Evolutionary conservation across 2,113 vertebrate species (phyloP), one percentile per base, ranked within the genome.

Genomic region (Ctenodactylus gundi): DNA sequence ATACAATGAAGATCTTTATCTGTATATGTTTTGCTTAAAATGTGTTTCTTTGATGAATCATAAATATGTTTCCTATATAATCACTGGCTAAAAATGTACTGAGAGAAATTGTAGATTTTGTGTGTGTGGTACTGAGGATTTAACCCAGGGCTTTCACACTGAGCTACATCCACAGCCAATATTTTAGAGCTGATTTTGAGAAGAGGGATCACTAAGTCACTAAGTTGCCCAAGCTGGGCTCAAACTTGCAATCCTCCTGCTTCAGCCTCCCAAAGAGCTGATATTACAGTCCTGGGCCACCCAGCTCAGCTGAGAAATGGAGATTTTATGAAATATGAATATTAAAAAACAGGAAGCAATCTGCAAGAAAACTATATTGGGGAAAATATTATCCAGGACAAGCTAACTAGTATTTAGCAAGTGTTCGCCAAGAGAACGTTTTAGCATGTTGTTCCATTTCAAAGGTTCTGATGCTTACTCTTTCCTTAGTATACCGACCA

Each of bases 31-130:
- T 57, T 49, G 5, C 72, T 86, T 78, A 68, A 89, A 94, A 72
- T 15, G 23, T 44, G 34, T 68, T 86, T 57, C 27, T 14, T 49
- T 81, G 62, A 58, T 27, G 29, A 29, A 17, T 39, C 49, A 20
- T 29, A 85, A 78, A 36, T 51, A 44, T 62, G 3, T 88, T 81
- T 93, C 27, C 46, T 53, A 13, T 82, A 7, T 34, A 82, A 62
- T 68, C 55, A 51, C 3, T 57, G 49, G 62, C 64, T 75, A 46
- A 84, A 91, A 91, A 53, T 83, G 25, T 29, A 55, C 44, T 53
- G 51, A 95, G 51, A 73, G 11, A 88, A 80, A 70, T n/a, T 39
- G 36, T 17, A 25, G 31, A 46, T 70, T 82, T 75, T 90, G 46
- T 92, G 62, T n/a, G n/a, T n/a, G n/a, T n/a, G n/a, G n/a, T n/a